Conservation (phyloP, 2,888 invertebrate genomes). For the Ypsolopha scabrella region DNA sequence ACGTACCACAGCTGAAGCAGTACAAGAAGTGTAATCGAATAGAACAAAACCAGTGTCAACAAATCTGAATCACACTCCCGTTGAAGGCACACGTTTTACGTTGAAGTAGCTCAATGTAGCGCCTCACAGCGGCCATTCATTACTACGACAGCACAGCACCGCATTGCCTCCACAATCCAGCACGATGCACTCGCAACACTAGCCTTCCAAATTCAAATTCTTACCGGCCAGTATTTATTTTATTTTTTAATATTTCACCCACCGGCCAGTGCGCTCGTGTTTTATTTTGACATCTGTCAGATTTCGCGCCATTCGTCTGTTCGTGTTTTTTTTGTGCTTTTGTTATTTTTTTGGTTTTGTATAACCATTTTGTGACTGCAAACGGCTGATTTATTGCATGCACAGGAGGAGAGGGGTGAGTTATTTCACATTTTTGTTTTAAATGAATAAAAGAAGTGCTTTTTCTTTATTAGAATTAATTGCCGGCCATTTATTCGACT, state of each 20-base stretch:
- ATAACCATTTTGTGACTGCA: conserved; percentile 8
- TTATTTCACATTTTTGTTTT: conserved; percentile 11
- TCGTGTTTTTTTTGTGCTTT: conserved; percentile 21
- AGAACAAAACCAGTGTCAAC: background rate
- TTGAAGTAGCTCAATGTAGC: conserved; percentile 54
- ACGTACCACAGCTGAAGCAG: background rate
- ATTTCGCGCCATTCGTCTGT: conserved; percentile 27
- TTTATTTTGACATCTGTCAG: conserved; percentile 27
- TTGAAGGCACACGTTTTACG: conserved; percentile 42
- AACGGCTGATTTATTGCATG: conserved; percentile 9
- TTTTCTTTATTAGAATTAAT: background rate
- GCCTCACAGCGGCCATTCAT: conserved; percentile 60
- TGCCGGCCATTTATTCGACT: background rate
- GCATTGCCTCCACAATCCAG: conserved; percentile 30
- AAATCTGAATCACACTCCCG: background rate
- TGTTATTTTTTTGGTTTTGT: conserved; percentile 10
- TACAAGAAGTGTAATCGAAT: background rate
- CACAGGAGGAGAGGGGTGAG: conserved; percentile 15
- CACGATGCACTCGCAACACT: conserved; percentile 53
- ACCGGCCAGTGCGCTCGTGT: conserved; percentile 7
- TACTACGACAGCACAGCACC: conserved; percentile 48
- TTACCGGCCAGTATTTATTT: conserved; percentile 3
- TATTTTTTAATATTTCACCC: conserved; percentile 5
- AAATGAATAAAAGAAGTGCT: background rate
- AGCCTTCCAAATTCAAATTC: conserved; percentile 27